phyloP scores from a whole-genome alignment of 2,113 vertebrate species.

The Otus sunia region DNA sequence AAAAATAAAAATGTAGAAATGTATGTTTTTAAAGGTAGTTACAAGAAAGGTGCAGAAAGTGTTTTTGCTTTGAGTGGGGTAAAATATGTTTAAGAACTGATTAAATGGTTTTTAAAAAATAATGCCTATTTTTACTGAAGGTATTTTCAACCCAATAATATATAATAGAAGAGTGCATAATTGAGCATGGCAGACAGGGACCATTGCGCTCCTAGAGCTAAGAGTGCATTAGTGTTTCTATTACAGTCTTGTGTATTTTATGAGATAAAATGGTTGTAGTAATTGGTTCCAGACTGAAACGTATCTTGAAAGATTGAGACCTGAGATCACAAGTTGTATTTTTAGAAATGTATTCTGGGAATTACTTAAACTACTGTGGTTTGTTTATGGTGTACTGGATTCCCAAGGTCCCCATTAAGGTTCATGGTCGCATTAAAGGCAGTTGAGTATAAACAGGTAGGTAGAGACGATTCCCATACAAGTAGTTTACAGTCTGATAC shows the following conservation, averaged over 20 bases:
- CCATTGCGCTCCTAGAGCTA: not conserved
- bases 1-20: not conserved
- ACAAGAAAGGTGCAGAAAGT: not conserved
- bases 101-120: not conserved
- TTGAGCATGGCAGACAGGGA: not conserved
- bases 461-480: not conserved
- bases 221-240: not conserved
- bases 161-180: not conserved
- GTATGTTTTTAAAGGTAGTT: not conserved
- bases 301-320: not conserved
- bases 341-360: not conserved
- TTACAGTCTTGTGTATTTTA: not conserved
- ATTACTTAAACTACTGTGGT: not conserved
- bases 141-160: not conserved
- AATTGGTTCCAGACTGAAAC: not conserved
- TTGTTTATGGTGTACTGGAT: not conserved
- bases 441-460: not conserved
- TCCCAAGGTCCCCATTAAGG: slow-evolving; percentile 24
- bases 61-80: not conserved
- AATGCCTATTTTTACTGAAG: not conserved
- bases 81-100: not conserved
- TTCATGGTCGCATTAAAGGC: not conserved
- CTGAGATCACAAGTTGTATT: not conserved
- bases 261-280: not conserved
- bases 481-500: not conserved